phyloP scores from a whole-genome alignment of 1,140 invertebrate species.

The Drosophila fuyamai region DNA sequence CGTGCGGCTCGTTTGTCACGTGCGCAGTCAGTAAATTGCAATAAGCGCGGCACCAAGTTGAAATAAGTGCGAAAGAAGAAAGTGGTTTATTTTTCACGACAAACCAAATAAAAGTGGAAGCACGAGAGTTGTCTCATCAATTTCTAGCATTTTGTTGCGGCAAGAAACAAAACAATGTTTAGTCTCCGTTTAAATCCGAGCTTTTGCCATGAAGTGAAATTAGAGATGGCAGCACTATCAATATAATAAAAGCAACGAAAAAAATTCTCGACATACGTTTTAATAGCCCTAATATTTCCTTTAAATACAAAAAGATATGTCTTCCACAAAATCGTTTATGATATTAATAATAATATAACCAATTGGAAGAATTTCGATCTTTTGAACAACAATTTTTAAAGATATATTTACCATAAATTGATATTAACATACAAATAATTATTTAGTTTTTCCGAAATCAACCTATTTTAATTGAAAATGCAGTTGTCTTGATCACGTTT shows the following conservation, averaged over 20 bases:
- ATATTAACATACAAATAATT: too few species aligned
- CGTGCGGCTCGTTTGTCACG: conserved; percentile 72
- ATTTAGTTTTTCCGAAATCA: too few species aligned
- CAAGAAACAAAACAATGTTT: conserved; percentile 8
- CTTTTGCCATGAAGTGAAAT: neutral
- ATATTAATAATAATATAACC: too few species aligned
- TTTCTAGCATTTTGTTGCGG: conserved; percentile 15
- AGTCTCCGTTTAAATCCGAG: neutral
- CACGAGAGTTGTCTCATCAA: conserved; percentile 44
- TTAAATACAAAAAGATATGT: too few species aligned
- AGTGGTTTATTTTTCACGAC: conserved; percentile 42
- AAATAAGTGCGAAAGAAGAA: conserved; percentile 45
- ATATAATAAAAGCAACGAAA: neutral
- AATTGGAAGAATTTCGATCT: too few species aligned
- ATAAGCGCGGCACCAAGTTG: conserved; percentile 62
- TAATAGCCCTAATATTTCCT: too few species aligned
- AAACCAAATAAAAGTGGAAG: conserved; percentile 40
- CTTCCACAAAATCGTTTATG: too few species aligned
- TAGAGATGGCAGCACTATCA: neutral
- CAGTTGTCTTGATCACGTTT: too few species aligned
- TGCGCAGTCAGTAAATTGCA: conserved; percentile 72
- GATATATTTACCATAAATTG: too few species aligned
- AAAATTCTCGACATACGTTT: too few species aligned
- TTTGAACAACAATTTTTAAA: too few species aligned
- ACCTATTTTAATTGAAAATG: too few species aligned